A percentile compares a stretch with the other conserved stretches of the same genome.
Evolutionary conservation across 2,113 vertebrate genomes (phyloP).

Genomic region (Cyrtonyx montezumae): DNA sequence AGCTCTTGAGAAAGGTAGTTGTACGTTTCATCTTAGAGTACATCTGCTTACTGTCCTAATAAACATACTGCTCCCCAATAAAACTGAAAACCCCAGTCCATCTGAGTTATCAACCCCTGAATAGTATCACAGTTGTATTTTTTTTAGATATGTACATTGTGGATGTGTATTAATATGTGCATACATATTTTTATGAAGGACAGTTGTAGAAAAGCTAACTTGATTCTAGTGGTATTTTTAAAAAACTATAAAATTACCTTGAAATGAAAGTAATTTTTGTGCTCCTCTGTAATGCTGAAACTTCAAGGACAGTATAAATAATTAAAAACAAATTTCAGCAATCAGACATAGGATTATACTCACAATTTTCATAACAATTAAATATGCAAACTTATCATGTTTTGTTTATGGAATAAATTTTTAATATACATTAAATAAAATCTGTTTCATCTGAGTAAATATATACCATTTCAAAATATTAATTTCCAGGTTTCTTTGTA

Average conservation of each 20-base stretch:
- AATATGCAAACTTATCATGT: conserved; percentile 11
- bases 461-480: conserved; percentile 38
- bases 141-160: background rate
- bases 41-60: background rate
- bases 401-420: conserved; percentile 57
- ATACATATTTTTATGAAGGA: background rate
- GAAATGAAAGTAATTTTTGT: background rate
- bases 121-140: background rate
- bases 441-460: conserved; percentile 50
- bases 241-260: background rate
- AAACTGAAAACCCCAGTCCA: background rate
- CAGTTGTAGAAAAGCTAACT: background rate
- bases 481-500: conserved; percentile 38
- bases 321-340: conserved; percentile 32
- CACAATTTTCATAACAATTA: conserved; percentile 34
- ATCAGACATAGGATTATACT: conserved; percentile 3
- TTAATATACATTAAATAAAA: conserved; percentile 55
- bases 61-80: background rate
- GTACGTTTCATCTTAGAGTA: background rate
- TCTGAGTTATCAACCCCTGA: background rate
- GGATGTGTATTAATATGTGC: background rate
- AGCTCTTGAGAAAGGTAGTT: background rate
- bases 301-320: conserved; percentile 60
- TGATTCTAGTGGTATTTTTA: background rate
- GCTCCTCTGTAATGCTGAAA: background rate